Base-by-base conservation (phyloP, 2,113 vertebrate genomes). In the Sinocyclocheilus rhinocerous region DNA sequence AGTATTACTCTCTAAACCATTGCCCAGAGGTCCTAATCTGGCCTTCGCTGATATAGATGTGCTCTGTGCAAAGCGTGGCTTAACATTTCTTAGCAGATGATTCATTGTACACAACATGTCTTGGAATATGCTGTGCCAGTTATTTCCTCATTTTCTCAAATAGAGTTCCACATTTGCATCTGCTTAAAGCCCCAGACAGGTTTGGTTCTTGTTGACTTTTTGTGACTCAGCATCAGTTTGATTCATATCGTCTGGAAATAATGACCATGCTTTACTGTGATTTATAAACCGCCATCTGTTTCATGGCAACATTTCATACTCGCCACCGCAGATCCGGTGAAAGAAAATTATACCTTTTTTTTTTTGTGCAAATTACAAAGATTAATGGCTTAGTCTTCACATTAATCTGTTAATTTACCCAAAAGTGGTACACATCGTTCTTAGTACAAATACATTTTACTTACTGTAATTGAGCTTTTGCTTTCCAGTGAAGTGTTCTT, bases 1-100 rank as follows among this genome's bases (percentile, higher is more conserved):
- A 98, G 97, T 94, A 69, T 88, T 76, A 81, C 24, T 36, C 11
- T 65, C 5, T 48, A 57, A 65, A 29, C 39, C 4, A 33, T 81
- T 24, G 6, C 33, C 76, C 52, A 73, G 39, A 13, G 73, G 36
- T 69, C 57, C 26, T 85, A 63, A 78, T 78, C 76, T 22, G 50
- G 45, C 26, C 76, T 61, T 67, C 0, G 61, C 13, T 7, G 1
- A 26, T 45, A 70, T 22, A 10, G 26, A 83, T 36, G 48, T 36
- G 22, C 7, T 50, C 2, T 70, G 42, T 57, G n/a, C 72, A 24
- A 9, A 63, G 76, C 39, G 26, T 4, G 26, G 10, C 76, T 63
- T 29, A 48, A 70, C 55, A 76, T 79, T 24, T 84, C 33, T 24
- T 86, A 52, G 57, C 76, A 11, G 69, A 76, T 86, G 88, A 86